phyloP scores from a whole-genome alignment of 2,888 invertebrate species.

The Tridacna gigas region DNA sequence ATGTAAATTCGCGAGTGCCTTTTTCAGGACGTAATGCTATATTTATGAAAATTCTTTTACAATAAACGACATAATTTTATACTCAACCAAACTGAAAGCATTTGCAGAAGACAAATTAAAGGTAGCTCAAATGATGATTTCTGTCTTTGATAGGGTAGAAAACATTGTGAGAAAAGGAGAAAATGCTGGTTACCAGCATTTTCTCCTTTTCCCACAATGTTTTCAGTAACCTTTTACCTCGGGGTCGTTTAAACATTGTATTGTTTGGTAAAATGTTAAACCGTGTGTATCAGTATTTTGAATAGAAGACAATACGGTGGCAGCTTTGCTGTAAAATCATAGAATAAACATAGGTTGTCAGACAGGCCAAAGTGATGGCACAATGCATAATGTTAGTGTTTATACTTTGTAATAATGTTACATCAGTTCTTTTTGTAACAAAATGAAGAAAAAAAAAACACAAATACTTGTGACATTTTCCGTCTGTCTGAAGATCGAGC shows the following conservation, averaged over 20 bases:
- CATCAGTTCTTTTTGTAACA: background rate
- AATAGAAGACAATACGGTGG: background rate
- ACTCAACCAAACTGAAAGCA: no score
- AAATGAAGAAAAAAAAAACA: background rate
- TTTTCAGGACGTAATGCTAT: no score
- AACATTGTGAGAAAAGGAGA: background rate
- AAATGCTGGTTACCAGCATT: background rate
- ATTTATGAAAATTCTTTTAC: no score
- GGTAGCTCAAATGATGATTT: no score
- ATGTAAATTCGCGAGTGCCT: no score
- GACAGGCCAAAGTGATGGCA: conserved; percentile 3
- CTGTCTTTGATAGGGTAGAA: background rate
- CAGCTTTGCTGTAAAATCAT: conserved; percentile 19
- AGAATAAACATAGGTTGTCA: conserved; percentile 21
- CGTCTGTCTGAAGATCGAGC: no score
- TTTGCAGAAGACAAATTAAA: no score
- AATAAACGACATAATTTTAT: no score
- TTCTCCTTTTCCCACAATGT: conserved; percentile 1
- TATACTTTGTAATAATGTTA: background rate
- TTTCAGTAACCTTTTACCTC: background rate
- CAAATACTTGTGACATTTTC: no score
- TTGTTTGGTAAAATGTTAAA: background rate
- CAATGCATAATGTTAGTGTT: conserved; percentile 8
- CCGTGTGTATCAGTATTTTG: background rate
- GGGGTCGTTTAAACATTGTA: background rate